Evolutionary conservation across 2,888 invertebrate genomes (phyloP), one percentile per base, ranked within the genome.

Genomic region (Cryptocephalus moraei): DNA sequence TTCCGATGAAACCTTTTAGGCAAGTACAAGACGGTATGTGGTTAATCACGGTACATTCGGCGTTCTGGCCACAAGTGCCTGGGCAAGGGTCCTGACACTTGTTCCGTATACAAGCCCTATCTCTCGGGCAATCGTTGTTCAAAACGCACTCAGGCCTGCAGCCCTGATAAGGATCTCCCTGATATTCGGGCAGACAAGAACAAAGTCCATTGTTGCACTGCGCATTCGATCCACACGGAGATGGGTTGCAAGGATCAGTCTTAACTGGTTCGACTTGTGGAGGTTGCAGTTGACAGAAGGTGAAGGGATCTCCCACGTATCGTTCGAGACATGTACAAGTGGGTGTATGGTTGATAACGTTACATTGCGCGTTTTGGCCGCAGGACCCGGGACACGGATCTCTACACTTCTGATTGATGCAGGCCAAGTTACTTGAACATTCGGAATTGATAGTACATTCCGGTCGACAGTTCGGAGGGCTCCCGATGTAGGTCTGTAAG

Each of bases 41-140:
- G 63, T 85, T 84, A 39, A 83, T 75, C 4, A 86, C 84, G 63
- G 80, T 77, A 60, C 88, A 88, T 52, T 77, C 67, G 9, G 86
- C 85, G 56, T 79, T 79, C 45, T 75, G 64, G 8, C 85, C 86
- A 67, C 88, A 88, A 14, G 80, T 81, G 60, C 81, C 84, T 51
- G 76, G 78, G 61, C 86, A 88, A 11, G 86, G 86, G 67, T 87
- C 80, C 12, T 76, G 63, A 62, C 87, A 87, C 60, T 79, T 82
- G 65, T 81, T 81, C 61, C 79, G 78, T 22, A 82, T 76, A 69
- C 87, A 88, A 38, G 85, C 82, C 61, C 73, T 77, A 60, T 80
- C 76, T 46, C 78, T 71, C 6, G 78, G 66, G 66, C 86, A 86
- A 62, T 85, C 86, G 39, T 78, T 75, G 63, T 81, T 84, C 4